phyloP scores from a whole-genome alignment of 1,140 invertebrate genomes.

The Goniozus legneri region DNA sequence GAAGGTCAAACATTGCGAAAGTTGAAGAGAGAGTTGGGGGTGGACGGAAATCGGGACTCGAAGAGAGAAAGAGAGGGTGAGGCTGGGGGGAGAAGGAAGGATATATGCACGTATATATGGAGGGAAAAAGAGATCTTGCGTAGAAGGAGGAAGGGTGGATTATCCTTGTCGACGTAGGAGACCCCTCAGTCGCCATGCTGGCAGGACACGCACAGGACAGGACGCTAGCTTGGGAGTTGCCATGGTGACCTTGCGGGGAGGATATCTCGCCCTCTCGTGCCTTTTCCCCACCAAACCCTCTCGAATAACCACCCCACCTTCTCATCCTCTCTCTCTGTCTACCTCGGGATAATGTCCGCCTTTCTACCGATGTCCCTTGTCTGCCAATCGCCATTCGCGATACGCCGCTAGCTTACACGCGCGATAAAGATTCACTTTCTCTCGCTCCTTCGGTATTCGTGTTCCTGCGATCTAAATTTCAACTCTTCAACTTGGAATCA shows the following conservation, averaged over 20 bases:
- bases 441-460: no score
- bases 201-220: constrained; percentile 42
- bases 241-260: constrained; percentile 49
- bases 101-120: background rate
- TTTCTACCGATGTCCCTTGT: constrained; percentile 44
- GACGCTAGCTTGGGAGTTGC: constrained; percentile 47
- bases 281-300: no score
- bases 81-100: background rate
- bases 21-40: background rate
- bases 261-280: constrained; percentile 47
- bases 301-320: constrained; percentile 44
- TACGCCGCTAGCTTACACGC: no score
- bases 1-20: no score
- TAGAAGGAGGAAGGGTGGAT: constrained; percentile 16
- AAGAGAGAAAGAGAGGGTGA: constrained; percentile 1
- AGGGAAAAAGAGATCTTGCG: constrained; percentile 9
- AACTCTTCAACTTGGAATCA: no score
- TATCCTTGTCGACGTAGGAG: constrained; percentile 33
- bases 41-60: background rate
- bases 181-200: constrained; percentile 47
- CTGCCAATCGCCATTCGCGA: constrained; percentile 39
- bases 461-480: no score
- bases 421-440: no score
- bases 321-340: constrained; percentile 39
- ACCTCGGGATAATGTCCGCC: constrained; percentile 29